These are phyloP conservation scores for Neocloeon triangulifer DNA, from an alignment of 1,140 invertebrate genomes.

Conservation along the genomic window DNA sequence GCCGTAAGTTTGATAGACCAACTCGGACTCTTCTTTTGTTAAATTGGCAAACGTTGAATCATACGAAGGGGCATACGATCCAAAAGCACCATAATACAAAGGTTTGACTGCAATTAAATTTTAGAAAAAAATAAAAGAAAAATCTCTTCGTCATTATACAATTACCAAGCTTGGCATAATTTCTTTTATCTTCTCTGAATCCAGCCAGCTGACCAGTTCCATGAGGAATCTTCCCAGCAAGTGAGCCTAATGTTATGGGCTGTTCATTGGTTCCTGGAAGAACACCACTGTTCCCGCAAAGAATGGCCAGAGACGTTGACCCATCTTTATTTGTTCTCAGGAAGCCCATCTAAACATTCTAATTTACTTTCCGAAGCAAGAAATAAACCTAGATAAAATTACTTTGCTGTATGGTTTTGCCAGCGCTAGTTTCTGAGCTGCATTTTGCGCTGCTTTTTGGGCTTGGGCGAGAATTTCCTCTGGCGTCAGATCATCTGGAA, in stretches of 20 bases:
- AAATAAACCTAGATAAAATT: no score
- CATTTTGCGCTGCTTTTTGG: conserved; percentile 35
- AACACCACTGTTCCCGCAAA: conserved; percentile 54
- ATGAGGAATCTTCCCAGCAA: conserved; percentile 58
- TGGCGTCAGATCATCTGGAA: conserved; percentile 53
- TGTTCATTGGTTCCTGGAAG: conserved; percentile 43
- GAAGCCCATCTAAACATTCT: conserved; percentile 43
- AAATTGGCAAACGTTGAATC: conserved; percentile 90
- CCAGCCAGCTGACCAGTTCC: conserved; percentile 44
- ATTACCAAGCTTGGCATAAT: conserved; percentile 51
- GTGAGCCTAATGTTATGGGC: conserved; percentile 58
- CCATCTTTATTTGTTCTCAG: conserved; percentile 58
- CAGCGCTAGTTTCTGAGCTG: conserved; percentile 33
- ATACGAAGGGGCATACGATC: conserved; percentile 83
- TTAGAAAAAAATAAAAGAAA: conserved; percentile 3
- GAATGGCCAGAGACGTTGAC: conserved; percentile 66
- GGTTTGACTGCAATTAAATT: conserved; percentile 42
- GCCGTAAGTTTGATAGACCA: conserved; percentile 79
- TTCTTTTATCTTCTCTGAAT: conserved; percentile 71
- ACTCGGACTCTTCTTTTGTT: conserved; percentile 78
- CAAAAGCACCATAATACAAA: conserved; percentile 82
- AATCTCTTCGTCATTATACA: conserved; percentile 1
- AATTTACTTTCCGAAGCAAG: no score
- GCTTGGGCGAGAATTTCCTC: conserved; percentile 58
- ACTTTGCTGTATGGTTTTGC: conserved; percentile 25